phyloP scores from a whole-genome alignment of 2,113 vertebrate species.

The Planiliza haematocheilus region DNA sequence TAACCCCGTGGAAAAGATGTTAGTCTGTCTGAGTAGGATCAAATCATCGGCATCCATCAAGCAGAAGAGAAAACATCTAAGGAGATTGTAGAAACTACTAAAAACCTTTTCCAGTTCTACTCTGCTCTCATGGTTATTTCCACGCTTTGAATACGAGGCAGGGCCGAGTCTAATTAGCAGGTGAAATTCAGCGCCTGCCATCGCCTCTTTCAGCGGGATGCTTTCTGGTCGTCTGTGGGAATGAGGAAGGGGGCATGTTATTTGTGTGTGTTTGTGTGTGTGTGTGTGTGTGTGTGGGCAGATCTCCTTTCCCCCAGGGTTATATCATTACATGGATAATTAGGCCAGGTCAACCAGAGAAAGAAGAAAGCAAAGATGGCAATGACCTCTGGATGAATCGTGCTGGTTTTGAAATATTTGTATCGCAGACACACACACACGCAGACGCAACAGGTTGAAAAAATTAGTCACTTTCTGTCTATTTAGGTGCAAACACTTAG shows the following conservation, averaged over 20 bases:
- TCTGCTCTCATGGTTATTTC: slow-evolving; percentile 7
- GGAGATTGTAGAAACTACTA: too few species aligned
- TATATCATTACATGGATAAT: slow-evolving; percentile 75
- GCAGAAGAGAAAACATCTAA: too few species aligned
- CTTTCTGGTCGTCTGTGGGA: slow-evolving; percentile 55
- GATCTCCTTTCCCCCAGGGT: slow-evolving; percentile 65
- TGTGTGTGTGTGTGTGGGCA: neutral
- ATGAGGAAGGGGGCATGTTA: slow-evolving; percentile 16
- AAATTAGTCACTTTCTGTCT: too few species aligned
- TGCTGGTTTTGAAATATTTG: neutral
- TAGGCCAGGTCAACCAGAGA: slow-evolving; percentile 54
- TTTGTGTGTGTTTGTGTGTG: slow-evolving; percentile 16
- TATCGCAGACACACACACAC: neutral
- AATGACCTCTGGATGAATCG: slow-evolving; percentile 18
- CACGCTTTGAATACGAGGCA: slow-evolving; percentile 19
- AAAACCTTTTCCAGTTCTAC: too few species aligned
- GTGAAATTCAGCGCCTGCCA: slow-evolving; percentile 26
- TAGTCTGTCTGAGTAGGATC: too few species aligned
- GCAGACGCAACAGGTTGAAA: neutral
- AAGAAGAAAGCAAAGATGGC: slow-evolving; percentile 32
- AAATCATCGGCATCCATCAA: too few species aligned
- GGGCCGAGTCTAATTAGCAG: slow-evolving; percentile 25
- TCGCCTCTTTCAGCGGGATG: slow-evolving; percentile 52
- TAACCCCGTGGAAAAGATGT: too few species aligned
- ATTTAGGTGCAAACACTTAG: too few species aligned